A percentile compares a stretch with the other conserved stretches of the same genome.
Evolutionary conservation across 2,797 vertebrate genomes (phyloP).

Genomic region (Acropternis orthonyx): DNA sequence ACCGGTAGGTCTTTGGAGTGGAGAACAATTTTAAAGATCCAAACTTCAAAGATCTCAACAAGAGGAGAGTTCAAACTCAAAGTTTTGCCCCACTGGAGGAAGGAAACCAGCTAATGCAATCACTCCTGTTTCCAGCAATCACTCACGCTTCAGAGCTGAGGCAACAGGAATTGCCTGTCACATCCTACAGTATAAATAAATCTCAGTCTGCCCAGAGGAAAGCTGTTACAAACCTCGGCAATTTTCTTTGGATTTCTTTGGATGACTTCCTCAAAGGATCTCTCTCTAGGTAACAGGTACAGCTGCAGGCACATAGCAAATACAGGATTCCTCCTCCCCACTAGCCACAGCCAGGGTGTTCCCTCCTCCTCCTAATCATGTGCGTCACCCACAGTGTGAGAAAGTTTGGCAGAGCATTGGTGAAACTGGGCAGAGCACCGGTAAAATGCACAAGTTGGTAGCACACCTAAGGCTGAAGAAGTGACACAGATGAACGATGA

Average conservation of each 20-base stretch:
- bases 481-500: background rate
- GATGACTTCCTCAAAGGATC: background rate
- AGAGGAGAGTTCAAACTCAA: slow-evolving; percentile 23
- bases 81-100: background rate
- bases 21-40: slow-evolving; percentile 3
- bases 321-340: background rate
- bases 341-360: fast-evolving
- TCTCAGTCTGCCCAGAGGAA: background rate
- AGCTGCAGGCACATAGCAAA: background rate
- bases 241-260: slow-evolving; percentile 24
- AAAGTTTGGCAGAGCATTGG: background rate
- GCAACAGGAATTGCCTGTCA: slow-evolving; percentile 34
- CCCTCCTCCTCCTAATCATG: background rate
- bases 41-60: slow-evolving; percentile 10
- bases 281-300: background rate
- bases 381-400: background rate
- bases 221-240: slow-evolving; percentile 11
- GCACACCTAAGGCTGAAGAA: background rate
- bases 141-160: background rate
- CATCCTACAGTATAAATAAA: slow-evolving; percentile 34
- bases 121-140: background rate
- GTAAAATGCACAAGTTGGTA: background rate
- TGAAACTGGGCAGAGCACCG: background rate
- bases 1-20: background rate
- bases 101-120: background rate